Percentiles rank a stretch among this genome's conserved stretches.
Evolutionary conservation across 2,888 invertebrate genomes (phyloP).

Genomic region (Abscondita cerata): DNA sequence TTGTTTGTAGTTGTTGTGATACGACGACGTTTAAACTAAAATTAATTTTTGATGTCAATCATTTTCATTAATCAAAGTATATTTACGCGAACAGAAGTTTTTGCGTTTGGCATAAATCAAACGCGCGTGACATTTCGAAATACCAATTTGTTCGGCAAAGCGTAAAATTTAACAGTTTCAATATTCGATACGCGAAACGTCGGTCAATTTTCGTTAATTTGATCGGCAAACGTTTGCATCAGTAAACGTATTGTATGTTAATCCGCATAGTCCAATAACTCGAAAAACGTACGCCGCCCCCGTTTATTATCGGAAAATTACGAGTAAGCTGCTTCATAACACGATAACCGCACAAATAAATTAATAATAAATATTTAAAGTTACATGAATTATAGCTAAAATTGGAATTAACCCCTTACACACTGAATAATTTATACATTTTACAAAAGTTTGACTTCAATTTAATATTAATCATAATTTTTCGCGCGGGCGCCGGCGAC

Average conservation of each 20-base stretch:
- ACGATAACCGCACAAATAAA: conserved; percentile 10
- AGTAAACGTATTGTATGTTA: conserved; percentile 9
- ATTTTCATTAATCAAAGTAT: no score
- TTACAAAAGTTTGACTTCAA: conserved; percentile 6
- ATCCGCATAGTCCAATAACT: conserved; percentile 2
- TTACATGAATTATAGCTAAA: neutral
- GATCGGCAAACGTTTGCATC: conserved; percentile 5
- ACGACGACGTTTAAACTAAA: no score
- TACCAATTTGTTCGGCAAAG: neutral
- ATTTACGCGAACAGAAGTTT: no score
- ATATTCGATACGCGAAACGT: conserved; percentile 3
- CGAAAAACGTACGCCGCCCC: neutral
- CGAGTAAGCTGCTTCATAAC: conserved; percentile 1
- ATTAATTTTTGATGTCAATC: no score
- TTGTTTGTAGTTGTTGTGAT: no score
- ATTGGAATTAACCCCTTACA: neutral
- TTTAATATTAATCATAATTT: conserved; percentile 9
- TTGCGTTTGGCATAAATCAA: no score
- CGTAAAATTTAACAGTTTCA: conserved; percentile 1
- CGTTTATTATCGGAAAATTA: conserved; percentile 12
- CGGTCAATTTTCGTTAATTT: conserved; percentile 3
- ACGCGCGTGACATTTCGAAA: no score
- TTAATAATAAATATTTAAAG: conserved; percentile 12
- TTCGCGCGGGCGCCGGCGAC: neutral
- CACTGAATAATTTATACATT: conserved; percentile 5